Percentiles rank a stretch among this genome's conserved stretches.
These are phyloP conservation scores for Drosophila falleni DNA, from an alignment of 2,888 invertebrate species.

Conservation along the genomic window DNA sequence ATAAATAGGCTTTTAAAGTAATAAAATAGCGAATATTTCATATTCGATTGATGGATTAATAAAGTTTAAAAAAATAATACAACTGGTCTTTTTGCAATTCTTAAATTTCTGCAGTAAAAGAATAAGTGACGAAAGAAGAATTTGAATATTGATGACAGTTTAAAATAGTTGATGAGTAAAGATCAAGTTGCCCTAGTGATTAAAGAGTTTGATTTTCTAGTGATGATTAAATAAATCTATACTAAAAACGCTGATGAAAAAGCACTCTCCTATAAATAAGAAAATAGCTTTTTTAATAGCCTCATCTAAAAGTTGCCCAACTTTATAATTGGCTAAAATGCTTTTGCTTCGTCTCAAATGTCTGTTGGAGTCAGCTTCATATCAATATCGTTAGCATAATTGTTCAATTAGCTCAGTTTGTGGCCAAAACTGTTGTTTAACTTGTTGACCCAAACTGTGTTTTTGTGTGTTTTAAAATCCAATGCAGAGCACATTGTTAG, in stretches of 20 bases:
- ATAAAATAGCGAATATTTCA: too few relatives aligned
- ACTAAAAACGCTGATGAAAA: not conserved
- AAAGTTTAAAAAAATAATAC: too few relatives aligned
- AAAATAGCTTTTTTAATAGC: not conserved
- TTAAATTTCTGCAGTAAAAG: not conserved
- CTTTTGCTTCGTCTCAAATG: not conserved
- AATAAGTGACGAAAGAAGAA: not conserved
- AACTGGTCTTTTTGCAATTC: too few relatives aligned
- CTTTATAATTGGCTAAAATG: slow-evolving; percentile 17
- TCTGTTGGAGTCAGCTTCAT: slow-evolving; percentile 1
- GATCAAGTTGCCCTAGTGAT: too few relatives aligned
- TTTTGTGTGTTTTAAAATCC: slow-evolving; percentile 17
- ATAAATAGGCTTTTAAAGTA: too few relatives aligned
- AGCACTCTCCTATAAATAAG: not conserved
- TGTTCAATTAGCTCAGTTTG: slow-evolving; percentile 52
- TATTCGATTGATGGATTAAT: too few relatives aligned
- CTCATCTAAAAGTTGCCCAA: not conserved
- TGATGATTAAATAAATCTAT: not conserved
- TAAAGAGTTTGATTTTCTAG: not conserved
- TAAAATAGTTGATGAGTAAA: not conserved
- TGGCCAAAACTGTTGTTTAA: slow-evolving; percentile 27
- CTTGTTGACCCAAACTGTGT: slow-evolving; percentile 43
- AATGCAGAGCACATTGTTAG: slow-evolving; percentile 33
- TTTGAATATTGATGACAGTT: too few relatives aligned
- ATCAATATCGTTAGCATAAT: slow-evolving; percentile 53